These are phyloP conservation scores for Terebella lapidaria DNA, from an alignment of 2,888 invertebrate genomes.

Conservation along the genomic window DNA sequence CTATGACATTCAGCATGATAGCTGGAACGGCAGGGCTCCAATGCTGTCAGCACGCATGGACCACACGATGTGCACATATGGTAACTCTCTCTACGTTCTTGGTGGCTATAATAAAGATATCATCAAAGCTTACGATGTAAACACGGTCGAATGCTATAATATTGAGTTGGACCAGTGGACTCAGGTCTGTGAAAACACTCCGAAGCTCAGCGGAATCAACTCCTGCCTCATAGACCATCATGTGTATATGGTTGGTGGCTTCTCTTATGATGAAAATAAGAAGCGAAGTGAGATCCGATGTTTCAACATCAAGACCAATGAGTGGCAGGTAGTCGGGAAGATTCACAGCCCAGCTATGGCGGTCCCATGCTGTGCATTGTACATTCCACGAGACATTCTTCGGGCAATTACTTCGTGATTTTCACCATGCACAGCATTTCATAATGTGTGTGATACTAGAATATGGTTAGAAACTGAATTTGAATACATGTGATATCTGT, in stretches of 20 bases:
- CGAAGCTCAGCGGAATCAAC: conserved; percentile 15
- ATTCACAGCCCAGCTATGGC: conserved; percentile 14
- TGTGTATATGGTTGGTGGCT: conserved; percentile 15
- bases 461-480: no score
- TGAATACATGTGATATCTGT: no score
- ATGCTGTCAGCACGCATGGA: conserved; percentile 15
- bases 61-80: conserved; percentile 9
- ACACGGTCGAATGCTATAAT: conserved; percentile 12
- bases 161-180: conserved; percentile 14
- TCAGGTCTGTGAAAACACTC: conserved; percentile 3
- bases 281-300: conserved; percentile 13
- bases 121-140: conserved; percentile 15
- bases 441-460: no score
- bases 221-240: conserved; percentile 4
- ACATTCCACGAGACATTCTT: conserved; percentile 8
- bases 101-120: conserved; percentile 19
- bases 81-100: conserved; percentile 8
- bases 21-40: conserved; percentile 4
- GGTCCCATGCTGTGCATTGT: conserved; percentile 15
- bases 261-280: conserved; percentile 18
- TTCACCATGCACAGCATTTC: background rate
- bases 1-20: conserved; percentile 7
- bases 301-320: conserved; percentile 11
- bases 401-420: background rate
- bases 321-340: conserved; percentile 10